Percentiles rank a stretch among this genome's conserved stretches.
Evolutionary conservation across 2,113 vertebrate species (phyloP).

Genomic region (Nothocercus julius): DNA sequence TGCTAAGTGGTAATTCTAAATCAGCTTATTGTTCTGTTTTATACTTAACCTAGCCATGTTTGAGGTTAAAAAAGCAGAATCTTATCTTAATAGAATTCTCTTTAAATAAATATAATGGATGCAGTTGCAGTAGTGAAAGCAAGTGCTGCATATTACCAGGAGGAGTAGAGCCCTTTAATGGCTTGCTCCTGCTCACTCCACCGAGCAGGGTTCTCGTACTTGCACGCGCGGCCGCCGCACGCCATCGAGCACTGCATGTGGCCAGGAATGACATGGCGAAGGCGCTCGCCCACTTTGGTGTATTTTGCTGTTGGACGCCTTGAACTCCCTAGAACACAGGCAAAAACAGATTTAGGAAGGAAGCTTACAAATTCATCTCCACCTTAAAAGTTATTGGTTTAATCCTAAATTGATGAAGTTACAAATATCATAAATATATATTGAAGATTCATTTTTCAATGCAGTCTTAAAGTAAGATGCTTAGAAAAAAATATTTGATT

Average conservation of each 20-base stretch:
- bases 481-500: neutral
- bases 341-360: neutral
- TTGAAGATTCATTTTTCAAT: neutral
- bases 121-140: neutral
- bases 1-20: neutral
- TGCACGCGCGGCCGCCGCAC: constrained; percentile 93
- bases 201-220: constrained; percentile 94
- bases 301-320: constrained; percentile 91
- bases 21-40: neutral
- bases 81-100: neutral
- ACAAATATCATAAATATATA: neutral
- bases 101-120: neutral
- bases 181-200: constrained; percentile 93
- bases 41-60: neutral
- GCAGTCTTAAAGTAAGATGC: neutral
- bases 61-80: neutral
- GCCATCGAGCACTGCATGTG: constrained; percentile 97
- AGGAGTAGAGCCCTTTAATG: constrained; percentile 92
- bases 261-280: constrained; percentile 93
- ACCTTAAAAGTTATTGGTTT: rapidly evolving
- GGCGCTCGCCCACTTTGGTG: constrained; percentile 93
- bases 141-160: constrained; percentile 82
- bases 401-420: rapidly evolving
- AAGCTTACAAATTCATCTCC: neutral
- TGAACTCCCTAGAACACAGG: constrained; percentile 74